Evolutionary conservation across 2,797 vertebrate genomes (phyloP).

Genomic region (Hippopotamyrus pictus): DNA sequence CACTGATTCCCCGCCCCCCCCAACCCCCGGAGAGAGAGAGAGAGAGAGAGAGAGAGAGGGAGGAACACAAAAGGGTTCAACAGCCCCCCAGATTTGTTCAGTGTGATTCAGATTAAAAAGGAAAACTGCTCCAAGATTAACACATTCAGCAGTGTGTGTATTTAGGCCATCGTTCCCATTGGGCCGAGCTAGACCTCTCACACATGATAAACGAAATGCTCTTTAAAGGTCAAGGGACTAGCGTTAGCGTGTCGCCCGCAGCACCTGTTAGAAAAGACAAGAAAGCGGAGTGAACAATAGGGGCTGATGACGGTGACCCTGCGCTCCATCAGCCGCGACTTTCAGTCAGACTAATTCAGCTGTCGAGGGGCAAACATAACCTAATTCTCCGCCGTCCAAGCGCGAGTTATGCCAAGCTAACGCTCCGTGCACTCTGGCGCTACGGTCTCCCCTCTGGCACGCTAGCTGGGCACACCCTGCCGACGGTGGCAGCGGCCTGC

Average conservation of each 20-base stretch:
- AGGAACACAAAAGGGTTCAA: background rate
- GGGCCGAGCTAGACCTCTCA: background rate
- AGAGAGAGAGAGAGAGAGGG: background rate
- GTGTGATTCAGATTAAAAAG: constrained; percentile 16
- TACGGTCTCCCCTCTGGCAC: background rate
- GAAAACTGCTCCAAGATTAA: constrained; percentile 15
- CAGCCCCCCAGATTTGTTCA: constrained; percentile 15
- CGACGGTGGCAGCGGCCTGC: background rate
- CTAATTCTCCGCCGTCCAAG: background rate
- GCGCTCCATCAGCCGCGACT: background rate
- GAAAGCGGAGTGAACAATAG: background rate
- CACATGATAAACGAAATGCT: constrained; percentile 12
- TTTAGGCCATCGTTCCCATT: constrained; percentile 16
- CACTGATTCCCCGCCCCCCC: background rate
- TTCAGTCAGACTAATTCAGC: background rate
- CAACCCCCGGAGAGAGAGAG: background rate
- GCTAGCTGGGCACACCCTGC: background rate
- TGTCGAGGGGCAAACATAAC: background rate
- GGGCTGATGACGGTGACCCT: background rate
- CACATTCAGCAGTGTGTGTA: background rate
- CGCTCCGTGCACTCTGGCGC: background rate
- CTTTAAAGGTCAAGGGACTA: constrained; percentile 12
- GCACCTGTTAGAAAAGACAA: background rate
- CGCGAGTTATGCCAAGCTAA: background rate
- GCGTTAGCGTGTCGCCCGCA: background rate